Evolutionary conservation across 2,888 invertebrate genomes (phyloP).

Genomic region (Metalampra italica): DNA sequence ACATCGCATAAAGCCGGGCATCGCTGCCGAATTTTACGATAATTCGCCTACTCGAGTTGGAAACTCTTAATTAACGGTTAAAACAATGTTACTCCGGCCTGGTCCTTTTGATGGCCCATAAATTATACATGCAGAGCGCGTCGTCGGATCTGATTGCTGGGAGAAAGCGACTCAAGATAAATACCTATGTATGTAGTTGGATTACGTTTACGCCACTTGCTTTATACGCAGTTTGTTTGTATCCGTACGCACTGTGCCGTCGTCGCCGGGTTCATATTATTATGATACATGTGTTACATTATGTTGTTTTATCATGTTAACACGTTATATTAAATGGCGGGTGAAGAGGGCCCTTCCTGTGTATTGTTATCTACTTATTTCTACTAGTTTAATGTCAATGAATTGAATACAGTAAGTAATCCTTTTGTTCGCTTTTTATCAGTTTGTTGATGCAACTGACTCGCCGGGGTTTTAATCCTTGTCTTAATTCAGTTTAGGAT

Average conservation of each 20-base stretch:
- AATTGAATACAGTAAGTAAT: too few species aligned
- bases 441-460: too few species aligned
- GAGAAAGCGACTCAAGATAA: slow-evolving; percentile 19
- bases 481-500: too few species aligned
- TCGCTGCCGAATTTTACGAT: slow-evolving; percentile 42
- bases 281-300: too few species aligned
- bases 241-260: not conserved
- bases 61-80: slow-evolving; percentile 47
- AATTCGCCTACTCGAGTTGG: slow-evolving; percentile 27
- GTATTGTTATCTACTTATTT: not conserved
- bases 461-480: too few species aligned
- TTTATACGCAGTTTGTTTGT: not conserved
- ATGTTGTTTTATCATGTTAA: not conserved
- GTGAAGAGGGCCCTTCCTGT: not conserved
- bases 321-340: not conserved
- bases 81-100: slow-evolving; percentile 26
- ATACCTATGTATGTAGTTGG: slow-evolving; percentile 11
- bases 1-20: slow-evolving; percentile 38
- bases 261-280: not conserved
- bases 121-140: slow-evolving; percentile 33
- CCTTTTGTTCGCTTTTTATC: too few species aligned
- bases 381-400: too few species aligned
- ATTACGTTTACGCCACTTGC: slow-evolving; percentile 3
- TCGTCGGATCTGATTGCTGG: slow-evolving; percentile 16
- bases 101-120: slow-evolving; percentile 29